Evolutionary conservation across 2,113 vertebrate species (phyloP), one percentile per base, ranked within the genome.

Genomic region (Datnioides undecimradiatus): DNA sequence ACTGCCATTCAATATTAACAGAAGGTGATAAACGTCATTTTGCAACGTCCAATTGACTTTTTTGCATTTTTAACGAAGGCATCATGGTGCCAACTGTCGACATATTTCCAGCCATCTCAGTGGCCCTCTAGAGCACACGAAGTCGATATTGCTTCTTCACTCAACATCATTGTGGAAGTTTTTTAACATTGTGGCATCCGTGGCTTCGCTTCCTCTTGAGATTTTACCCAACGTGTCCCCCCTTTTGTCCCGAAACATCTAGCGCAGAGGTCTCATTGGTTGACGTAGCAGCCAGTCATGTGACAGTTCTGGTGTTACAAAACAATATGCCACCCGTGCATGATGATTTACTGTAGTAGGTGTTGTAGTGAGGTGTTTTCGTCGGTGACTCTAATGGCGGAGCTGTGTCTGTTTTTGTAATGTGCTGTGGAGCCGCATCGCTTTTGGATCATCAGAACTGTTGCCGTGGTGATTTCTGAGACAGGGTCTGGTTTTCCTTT

Each of bases 321-420:
- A 87, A 80, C 72, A 67, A 84, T 57, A 23, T 75, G 75, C 58
- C 84, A 75, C 74, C 82, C 70, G 67, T 90, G 90, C 85, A 87
- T 88, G 89, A 80, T 63, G 23, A 85, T 90, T 33, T 79, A 54
- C 82, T 80, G 80, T 87, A 36, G 73, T 85, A 69, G 59, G 68
- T 90, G 88, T 88, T 40, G 70, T 91, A 59, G 72, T 90, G 76
- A 87, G 80, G 70, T 87, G 59, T 69, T 51, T 72, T 74, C 51
- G 45, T 81, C 58, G 8, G 69, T 79, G 78, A 76, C 75, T 88
- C 52, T 67, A n/a, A 77, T 48, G 79, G 82, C 86, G 82, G 72
- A 87, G 46, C 69, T n/a, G 84, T 80, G n/a, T 87, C 65, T 86
- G 58, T 84, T 86, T 83, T 89, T 83, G 77, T 88, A 72, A 66